phyloP scores from a whole-genome alignment of 2,888 invertebrate genomes.

The Platycnemis pennipes region DNA sequence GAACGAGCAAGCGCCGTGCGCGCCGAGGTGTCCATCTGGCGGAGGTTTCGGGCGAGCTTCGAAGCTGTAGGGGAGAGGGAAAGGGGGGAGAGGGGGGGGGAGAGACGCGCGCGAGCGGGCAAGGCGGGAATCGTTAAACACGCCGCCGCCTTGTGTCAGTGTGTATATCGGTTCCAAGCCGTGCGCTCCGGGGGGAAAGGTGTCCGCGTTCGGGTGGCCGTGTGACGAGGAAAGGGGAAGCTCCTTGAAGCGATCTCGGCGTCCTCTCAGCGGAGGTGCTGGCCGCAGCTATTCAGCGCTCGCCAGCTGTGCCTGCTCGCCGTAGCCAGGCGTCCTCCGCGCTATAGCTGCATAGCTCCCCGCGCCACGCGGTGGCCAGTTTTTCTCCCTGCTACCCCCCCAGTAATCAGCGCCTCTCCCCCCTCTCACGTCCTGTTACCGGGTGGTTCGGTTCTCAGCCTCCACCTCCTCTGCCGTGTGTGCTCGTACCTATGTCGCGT shows the following conservation, averaged over 20 bases:
- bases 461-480: neutral
- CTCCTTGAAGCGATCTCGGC: neutral
- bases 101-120: neutral
- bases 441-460: neutral
- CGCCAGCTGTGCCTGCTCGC: neutral
- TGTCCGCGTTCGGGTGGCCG: neutral
- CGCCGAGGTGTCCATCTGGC: slow-evolving; percentile 58
- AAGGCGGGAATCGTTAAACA: slow-evolving; percentile 62
- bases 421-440: neutral
- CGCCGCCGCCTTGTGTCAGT: slow-evolving; percentile 51
- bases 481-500: neutral
- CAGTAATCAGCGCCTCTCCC: neutral
- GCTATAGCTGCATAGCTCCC: neutral
- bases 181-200: slow-evolving; percentile 49
- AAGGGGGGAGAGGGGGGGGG: neutral
- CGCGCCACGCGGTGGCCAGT: neutral
- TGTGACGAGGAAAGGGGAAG: neutral
- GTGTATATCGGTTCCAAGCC: slow-evolving; percentile 62
- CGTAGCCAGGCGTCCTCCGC: neutral
- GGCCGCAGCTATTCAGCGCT: neutral
- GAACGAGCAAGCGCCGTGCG: slow-evolving; percentile 40
- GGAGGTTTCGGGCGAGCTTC: slow-evolving; percentile 35
- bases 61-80: neutral
- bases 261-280: neutral
- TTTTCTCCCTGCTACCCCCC: neutral